Conservation (phyloP, 2,888 invertebrate species). For the Lycophotia porphyrea region DNA sequence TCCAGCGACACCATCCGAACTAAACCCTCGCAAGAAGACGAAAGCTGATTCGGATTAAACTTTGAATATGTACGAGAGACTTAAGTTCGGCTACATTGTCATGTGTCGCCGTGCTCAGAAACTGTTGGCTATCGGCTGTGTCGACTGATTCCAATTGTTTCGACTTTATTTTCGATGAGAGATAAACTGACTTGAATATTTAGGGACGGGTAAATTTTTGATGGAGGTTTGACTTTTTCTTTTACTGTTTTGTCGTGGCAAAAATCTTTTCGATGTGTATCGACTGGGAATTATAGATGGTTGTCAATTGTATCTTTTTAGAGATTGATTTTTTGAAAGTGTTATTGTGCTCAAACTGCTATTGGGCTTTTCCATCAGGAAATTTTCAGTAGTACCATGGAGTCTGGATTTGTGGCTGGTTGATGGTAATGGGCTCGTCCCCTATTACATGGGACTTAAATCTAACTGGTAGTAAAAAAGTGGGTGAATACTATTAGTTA, state of each 20-base stretch:
- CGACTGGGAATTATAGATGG: background rate
- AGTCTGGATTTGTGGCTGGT: too few species aligned
- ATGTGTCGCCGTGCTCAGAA: conserved; percentile 70
- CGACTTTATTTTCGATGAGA: conserved; percentile 45
- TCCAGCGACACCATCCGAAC: conserved; percentile 70
- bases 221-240: background rate
- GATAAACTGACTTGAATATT: conserved; percentile 52
- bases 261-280: background rate
- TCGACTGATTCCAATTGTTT: conserved; percentile 63
- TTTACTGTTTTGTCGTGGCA: background rate
- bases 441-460: too few species aligned
- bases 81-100: conserved; percentile 72
- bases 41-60: conserved; percentile 86
- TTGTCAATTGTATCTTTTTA: background rate
- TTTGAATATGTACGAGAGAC: conserved; percentile 85
- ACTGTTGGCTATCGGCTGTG: conserved; percentile 64
- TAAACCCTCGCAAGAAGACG: conserved; percentile 76
- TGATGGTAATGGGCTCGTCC: too few species aligned
- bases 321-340: background rate
- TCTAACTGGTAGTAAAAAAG: too few species aligned
- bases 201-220: conserved; percentile 16
- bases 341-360: too few species aligned
- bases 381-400: too few species aligned
- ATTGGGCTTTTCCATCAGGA: too few species aligned
- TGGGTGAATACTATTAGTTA: too few species aligned